These are phyloP conservation scores for Cantharis rufa DNA, from an alignment of 2,888 invertebrate genomes.

Conservation along the genomic window DNA sequence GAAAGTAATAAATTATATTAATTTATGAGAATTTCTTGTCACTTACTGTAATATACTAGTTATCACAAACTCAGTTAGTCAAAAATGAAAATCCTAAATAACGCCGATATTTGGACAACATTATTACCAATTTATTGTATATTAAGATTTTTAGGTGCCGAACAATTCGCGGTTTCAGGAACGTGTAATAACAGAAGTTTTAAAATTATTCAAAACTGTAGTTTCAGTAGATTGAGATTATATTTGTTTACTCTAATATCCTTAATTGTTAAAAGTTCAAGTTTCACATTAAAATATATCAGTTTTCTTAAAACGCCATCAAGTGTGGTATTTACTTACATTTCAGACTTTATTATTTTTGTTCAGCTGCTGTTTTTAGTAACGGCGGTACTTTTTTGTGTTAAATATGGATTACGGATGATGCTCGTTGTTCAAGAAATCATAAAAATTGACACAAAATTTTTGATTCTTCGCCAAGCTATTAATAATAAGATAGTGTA, in stretches of 20 bases:
- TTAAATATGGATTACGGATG: background rate
- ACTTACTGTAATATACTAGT: too few relatives aligned
- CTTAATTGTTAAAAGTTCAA: too few relatives aligned
- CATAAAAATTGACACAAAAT: background rate
- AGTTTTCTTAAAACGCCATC: background rate
- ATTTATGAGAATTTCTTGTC: too few relatives aligned
- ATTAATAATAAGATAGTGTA: background rate
- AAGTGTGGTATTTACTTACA: background rate
- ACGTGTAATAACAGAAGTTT: background rate
- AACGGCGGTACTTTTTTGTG: background rate
- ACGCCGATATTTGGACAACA: too few relatives aligned
- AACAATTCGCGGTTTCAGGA: background rate
- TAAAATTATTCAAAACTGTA: background rate
- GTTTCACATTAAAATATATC: too few relatives aligned
- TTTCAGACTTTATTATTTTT: background rate
- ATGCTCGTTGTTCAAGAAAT: background rate
- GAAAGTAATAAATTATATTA: too few relatives aligned
- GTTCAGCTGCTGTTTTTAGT: background rate
- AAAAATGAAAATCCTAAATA: too few relatives aligned
- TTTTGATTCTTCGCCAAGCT: background rate
- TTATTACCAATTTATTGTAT: too few relatives aligned
- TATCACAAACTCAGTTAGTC: too few relatives aligned
- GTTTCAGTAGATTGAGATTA: background rate
- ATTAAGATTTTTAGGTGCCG: background rate
- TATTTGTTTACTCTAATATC: background rate